These are phyloP conservation scores for Pyxicephalus adspersus DNA, from an alignment of 2,113 vertebrate species.

Conservation along the genomic window DNA sequence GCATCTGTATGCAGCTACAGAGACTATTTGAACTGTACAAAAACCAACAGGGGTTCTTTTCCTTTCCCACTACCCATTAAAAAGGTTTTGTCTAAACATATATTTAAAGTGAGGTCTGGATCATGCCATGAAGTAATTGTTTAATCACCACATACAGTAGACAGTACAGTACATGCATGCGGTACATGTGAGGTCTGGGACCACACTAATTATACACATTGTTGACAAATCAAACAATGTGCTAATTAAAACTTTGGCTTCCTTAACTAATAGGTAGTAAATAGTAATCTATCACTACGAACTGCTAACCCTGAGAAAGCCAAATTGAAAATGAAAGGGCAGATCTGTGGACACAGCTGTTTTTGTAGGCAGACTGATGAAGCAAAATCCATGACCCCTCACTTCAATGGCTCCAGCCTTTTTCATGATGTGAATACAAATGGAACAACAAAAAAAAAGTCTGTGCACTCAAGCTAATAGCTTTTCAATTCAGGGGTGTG, in stretches of 20 bases:
- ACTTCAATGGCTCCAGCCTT: not conserved
- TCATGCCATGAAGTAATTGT: constrained; percentile 6
- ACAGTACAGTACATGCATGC: not conserved
- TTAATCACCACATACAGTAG: not conserved
- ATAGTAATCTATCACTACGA: constrained; percentile 19
- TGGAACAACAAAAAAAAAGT: not conserved
- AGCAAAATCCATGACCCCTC: constrained; percentile 2
- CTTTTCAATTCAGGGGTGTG: no score
- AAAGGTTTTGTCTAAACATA: no score
- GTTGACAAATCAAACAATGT: constrained; percentile 43
- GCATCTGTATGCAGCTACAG: no score
- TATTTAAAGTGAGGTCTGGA: not conserved
- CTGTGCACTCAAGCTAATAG: no score
- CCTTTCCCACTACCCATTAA: no score
- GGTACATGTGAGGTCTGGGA: constrained; percentile 1
- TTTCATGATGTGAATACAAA: not conserved
- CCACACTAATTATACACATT: constrained; percentile 23
- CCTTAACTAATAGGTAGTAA: constrained; percentile 26
- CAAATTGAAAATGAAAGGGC: constrained; percentile 41
- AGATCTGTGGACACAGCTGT: constrained; percentile 42
- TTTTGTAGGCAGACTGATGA: constrained; percentile 7
- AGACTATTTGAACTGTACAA: no score
- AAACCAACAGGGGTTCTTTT: no score
- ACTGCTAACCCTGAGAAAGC: constrained; percentile 28
- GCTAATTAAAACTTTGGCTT: constrained; percentile 30